Base-by-base conservation (phyloP, 30 jellyfish, hydroid and myxozoan genomes). In the Rhopilema esculentum region DNA sequence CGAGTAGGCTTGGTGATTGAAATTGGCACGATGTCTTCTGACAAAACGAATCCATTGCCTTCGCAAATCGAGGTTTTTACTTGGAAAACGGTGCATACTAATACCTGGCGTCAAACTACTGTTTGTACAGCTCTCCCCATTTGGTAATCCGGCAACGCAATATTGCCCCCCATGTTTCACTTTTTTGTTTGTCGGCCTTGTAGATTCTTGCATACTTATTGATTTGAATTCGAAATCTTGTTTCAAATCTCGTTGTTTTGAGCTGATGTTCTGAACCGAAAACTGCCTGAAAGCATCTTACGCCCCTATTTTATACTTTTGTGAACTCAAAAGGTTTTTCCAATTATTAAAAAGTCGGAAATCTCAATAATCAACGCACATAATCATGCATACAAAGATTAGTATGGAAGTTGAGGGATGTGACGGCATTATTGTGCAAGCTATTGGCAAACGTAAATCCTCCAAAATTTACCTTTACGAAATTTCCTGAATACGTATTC, bases 151-250 rank as follows among this genome's bases (percentile, higher is more conserved):
- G 57, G 57, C 57, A 40, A 40, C 57, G 57, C 57, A 40, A 40
- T 63, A 63, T 63, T 63, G 73, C 27, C 73, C 73, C 30, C 73
- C 73, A 20, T 19, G 73, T 63, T 63, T 63, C 73, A 25, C 73
- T 25, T 63, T 63, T 63, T 63, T 63, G 30, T 25, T 63, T 63
- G 27, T 63, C 73, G 16, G 73, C 17, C 27, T 25, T 20, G 30
- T 20, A 20, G 73, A 63, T 63, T 63, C 73, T 63, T 63, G 73
- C 57, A 40, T 40, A 40, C 57, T 40, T 40, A 40, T 40, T 40
- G 57, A 40, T 40, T 40, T 40, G 57, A 40, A 40, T 12, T 40
- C 57, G 57, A 40, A 40, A 40, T 40, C 57, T 40, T 12, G 57
- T 40, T 40, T 40, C 57, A 40, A 40, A 40, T 40, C 57, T 40